Evolutionary conservation across 2,888 invertebrate genomes (phyloP).

Genomic region (Euspilapteryx auroguttella): DNA sequence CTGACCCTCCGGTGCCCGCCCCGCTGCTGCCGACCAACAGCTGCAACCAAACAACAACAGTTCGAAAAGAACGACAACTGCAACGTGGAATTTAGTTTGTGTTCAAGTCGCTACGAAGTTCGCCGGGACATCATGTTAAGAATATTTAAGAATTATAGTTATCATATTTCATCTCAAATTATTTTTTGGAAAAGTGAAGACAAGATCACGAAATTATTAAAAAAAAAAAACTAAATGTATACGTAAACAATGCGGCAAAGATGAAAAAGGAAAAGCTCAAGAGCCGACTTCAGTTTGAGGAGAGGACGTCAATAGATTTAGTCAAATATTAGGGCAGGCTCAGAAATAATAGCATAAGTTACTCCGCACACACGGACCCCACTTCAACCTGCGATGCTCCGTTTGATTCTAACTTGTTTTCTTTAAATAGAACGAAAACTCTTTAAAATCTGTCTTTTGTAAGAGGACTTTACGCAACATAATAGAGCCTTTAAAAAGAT

Average conservation of each 20-base stretch:
- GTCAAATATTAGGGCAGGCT: constrained; percentile 45
- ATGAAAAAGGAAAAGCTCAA: constrained; percentile 20
- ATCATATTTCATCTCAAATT: no score
- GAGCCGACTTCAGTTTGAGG: no score
- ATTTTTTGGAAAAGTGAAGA: no score
- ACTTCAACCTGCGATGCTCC: constrained; percentile 39
- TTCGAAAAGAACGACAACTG: no score
- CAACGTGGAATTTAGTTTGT: no score
- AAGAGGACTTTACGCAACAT: no score
- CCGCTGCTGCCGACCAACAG: constrained; percentile 75
- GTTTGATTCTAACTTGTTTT: constrained; percentile 45
- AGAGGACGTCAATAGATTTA: constrained; percentile 41
- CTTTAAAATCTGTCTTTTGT: constrained; percentile 15
- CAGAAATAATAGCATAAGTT: constrained; percentile 57
- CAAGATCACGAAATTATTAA: no score
- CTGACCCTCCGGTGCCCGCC: constrained; percentile 72
- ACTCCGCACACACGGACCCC: constrained; percentile 40
- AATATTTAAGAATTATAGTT: no score
- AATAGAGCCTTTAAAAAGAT: no score
- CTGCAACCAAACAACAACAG: constrained; percentile 37
- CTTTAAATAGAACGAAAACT: constrained; percentile 38
- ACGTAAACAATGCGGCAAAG: constrained; percentile 40
- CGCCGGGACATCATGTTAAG: no score
- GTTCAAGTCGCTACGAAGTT: no score
- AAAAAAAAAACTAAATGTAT: no score